Evolutionary conservation across 2,113 vertebrate genomes (phyloP).

Genomic region (Hypocryptadius cinnamomeus): DNA sequence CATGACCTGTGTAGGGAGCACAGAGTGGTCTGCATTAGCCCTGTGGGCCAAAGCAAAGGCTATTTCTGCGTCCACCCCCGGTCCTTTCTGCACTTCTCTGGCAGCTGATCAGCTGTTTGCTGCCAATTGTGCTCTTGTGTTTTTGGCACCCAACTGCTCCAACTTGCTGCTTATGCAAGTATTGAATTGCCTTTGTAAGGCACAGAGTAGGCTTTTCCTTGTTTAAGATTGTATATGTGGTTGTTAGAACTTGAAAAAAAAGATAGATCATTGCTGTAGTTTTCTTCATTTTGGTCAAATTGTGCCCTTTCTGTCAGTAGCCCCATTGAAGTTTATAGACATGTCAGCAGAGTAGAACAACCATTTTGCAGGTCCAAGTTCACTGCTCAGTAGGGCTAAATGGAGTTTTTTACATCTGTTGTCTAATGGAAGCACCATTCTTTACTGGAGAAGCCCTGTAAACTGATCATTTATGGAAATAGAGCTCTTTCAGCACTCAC

Average conservation of each 20-base stretch:
- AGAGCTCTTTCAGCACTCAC: neutral
- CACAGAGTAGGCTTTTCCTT: neutral
- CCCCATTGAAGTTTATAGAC: neutral
- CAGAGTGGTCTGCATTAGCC: neutral
- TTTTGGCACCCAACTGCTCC: constrained; percentile 11
- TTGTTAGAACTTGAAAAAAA: neutral
- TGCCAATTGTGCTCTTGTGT: constrained; percentile 15
- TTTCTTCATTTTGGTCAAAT: neutral
- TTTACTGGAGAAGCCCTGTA: neutral
- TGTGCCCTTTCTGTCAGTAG: neutral
- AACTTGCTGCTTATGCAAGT: neutral
- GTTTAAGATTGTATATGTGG: neutral
- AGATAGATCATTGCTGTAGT: neutral
- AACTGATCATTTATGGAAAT: neutral
- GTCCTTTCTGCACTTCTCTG: neutral
- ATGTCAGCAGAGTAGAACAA: neutral
- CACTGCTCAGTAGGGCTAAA: neutral
- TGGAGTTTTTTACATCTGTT: neutral
- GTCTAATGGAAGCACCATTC: neutral
- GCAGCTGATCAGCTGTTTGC: neutral
- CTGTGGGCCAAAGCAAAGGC: neutral
- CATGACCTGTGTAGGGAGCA: neutral
- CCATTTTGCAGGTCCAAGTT: neutral
- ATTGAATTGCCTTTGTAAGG: constrained; percentile 17
- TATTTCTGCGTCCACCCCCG: constrained; percentile 1